phyloP scores from a whole-genome alignment of 2,797 vertebrate genomes.

The Schizothorax lantsangensis region DNA sequence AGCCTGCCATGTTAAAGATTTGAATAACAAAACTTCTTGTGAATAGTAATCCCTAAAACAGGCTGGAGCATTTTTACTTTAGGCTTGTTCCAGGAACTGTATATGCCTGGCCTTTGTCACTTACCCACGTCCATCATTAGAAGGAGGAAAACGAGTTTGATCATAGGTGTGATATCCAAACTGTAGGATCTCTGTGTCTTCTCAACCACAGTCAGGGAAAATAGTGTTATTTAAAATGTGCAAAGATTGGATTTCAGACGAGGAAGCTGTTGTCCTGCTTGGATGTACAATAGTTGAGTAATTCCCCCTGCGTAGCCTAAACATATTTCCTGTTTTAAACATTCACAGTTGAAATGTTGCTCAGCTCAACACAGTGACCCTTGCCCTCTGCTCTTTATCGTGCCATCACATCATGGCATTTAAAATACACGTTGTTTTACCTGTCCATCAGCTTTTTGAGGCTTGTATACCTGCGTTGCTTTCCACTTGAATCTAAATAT shows the following conservation, averaged over 20 bases:
- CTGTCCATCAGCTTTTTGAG: background rate
- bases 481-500: background rate
- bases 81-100: slow-evolving; percentile 57
- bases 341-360: background rate
- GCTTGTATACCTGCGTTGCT: background rate
- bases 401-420: background rate
- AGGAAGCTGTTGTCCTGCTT: background rate
- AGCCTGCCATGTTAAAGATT: slow-evolving; percentile 54
- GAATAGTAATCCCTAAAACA: slow-evolving; percentile 28
- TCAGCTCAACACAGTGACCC: background rate
- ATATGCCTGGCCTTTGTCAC: background rate
- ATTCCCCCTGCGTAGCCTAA: background rate
- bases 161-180: slow-evolving; percentile 22
- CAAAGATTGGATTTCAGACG: background rate
- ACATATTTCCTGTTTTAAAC: slow-evolving; percentile 20
- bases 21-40: slow-evolving; percentile 64
- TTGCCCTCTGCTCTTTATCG: background rate
- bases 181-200: background rate
- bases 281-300: background rate
- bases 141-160: slow-evolving; percentile 1
- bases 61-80: background rate
- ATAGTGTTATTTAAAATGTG: background rate
- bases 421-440: background rate
- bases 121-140: background rate
- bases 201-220: background rate